phyloP scores from a whole-genome alignment of 1,140 invertebrate species.

The Atta texana region DNA sequence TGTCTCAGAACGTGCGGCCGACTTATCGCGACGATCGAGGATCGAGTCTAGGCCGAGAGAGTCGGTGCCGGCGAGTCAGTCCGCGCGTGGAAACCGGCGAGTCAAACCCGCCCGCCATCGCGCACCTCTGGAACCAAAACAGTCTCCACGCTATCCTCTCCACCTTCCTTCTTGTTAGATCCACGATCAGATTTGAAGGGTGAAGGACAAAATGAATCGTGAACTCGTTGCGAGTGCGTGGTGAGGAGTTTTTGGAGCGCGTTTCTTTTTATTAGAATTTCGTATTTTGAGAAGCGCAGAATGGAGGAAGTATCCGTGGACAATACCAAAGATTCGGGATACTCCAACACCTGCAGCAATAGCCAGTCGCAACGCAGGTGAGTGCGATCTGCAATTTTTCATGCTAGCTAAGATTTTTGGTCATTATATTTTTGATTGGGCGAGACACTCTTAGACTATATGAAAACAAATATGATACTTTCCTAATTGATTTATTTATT shows the following conservation, averaged over 20 bases:
- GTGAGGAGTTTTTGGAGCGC: background rate
- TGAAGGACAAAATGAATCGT: conserved; percentile 15
- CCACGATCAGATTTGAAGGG: background rate
- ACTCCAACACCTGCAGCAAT: conserved; percentile 92
- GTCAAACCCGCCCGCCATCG: background rate
- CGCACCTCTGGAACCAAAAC: background rate
- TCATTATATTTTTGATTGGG: background rate
- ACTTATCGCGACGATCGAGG: conserved; percentile 26
- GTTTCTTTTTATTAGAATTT: background rate
- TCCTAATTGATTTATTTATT: background rate
- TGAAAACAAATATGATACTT: background rate
- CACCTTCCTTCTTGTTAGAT: too few species aligned
- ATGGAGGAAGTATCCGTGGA: conserved; percentile 87
- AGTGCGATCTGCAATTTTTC: conserved; percentile 48
- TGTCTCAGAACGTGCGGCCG: conserved; percentile 73
- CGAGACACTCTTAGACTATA: background rate
- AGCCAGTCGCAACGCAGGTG: conserved; percentile 92
- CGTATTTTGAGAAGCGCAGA: conserved; percentile 20
- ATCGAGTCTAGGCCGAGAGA: conserved; percentile 18
- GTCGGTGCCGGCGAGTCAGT: conserved; percentile 45
- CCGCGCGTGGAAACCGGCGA: conserved; percentile 38
- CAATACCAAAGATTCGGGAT: conserved; percentile 91
- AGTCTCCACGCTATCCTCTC: background rate
- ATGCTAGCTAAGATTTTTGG: background rate
- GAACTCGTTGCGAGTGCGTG: conserved; percentile 8